Base-by-base conservation (phyloP, 2,888 invertebrate species). In the Gortyna flavago region DNA sequence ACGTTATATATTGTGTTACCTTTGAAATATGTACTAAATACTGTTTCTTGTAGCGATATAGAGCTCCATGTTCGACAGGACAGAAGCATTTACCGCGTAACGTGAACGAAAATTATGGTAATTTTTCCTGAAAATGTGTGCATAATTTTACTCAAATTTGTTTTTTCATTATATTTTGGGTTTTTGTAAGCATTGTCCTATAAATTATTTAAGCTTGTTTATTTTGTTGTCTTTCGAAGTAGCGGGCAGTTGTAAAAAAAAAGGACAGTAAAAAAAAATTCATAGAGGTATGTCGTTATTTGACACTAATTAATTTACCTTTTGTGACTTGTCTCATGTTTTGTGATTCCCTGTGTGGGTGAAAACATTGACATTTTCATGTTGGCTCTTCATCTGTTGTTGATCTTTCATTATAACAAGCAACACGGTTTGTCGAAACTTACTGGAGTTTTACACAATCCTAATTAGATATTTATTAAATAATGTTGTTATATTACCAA, bases 281-380 rank as follows among this genome's bases (percentile, higher is more conserved):
- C n/a, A n/a, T n/a, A 7, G 35, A 57, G 21, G 41, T 21, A 72
- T n/a, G 35, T 64, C 62, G 38, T 75, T 48, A 54, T 81, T 68
- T 38, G 54, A 59, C n/a, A 57, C 67, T 64, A 80, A 81, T 68
- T 57, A 68, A 57, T 75, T 67, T 68, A 29, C 48, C 67, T 79
- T 70, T 77, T 51, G 54, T 68, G 57, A 35, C n/a, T 54, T 71
- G 25, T 79, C n/a, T 80, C 67, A n/a, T 64, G 18, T 65, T 80
- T 79, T 21, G 41, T 44, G 57, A 66, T 74, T 59, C n/a, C 11
- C 8, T 57, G 7, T n/a, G 81, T 80, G 80, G 48, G 11, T 41
- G 41, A 41, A 41, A 41, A 81, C 57, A 79, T 77, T 69, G 32
- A 16, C 41, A 51, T 78, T n/a, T 54, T 29, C 41, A 51, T 67